phyloP scores from a whole-genome alignment of 2,888 invertebrate genomes.

The Mimachlamys varia region DNA sequence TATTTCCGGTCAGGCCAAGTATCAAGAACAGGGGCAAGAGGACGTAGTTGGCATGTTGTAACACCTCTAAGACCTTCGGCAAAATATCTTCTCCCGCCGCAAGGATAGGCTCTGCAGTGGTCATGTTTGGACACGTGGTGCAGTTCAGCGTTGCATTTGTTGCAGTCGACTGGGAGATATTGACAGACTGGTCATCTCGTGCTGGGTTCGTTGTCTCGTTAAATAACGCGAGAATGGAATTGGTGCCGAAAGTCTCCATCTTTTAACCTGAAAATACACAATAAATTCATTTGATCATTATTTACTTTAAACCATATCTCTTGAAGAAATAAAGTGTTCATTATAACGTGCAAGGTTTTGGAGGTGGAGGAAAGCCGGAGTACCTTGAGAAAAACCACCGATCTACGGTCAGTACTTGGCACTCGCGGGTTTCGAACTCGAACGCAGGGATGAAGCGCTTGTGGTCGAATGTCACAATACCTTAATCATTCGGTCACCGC shows the following conservation, averaged over 20 bases:
- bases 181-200: neutral
- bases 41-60: slow-evolving; percentile 55
- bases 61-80: slow-evolving; percentile 40
- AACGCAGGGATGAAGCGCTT: too few species aligned
- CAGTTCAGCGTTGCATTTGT: neutral
- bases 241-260: neutral
- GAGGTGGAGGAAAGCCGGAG: too few species aligned
- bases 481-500: too few species aligned
- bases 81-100: neutral
- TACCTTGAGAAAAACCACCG: too few species aligned
- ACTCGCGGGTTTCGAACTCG: too few species aligned
- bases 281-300: neutral
- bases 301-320: too few species aligned
- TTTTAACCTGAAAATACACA: neutral
- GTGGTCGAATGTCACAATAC: too few species aligned
- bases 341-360: too few species aligned
- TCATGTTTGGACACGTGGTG: neutral
- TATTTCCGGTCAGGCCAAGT: slow-evolving; percentile 62
- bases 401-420: too few species aligned
- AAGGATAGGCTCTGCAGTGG: neutral
- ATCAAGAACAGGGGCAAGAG: slow-evolving; percentile 60
- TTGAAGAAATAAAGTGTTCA: too few species aligned
- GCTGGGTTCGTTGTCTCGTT: neutral
- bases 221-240: neutral
- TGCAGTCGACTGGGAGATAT: neutral